Conservation (phyloP, 2,797 vertebrate species). For the Anabacerthia variegaticeps region DNA sequence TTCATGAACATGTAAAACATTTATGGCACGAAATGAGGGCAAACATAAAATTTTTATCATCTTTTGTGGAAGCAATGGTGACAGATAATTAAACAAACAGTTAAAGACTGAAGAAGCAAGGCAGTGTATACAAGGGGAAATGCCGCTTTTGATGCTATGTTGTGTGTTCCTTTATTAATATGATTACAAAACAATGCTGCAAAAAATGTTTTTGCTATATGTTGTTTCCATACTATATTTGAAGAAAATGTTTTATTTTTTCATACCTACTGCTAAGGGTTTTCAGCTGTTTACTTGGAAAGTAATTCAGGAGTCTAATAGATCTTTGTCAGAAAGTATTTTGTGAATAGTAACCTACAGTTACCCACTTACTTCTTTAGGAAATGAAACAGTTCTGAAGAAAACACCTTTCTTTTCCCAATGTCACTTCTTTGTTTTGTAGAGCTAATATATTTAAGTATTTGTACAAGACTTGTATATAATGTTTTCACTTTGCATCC, state of each 20-base stretch:
- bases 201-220: background rate
- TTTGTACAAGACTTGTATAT: background rate
- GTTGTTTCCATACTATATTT: background rate
- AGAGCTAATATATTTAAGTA: background rate
- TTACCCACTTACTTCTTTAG: background rate
- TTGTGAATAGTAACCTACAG: background rate
- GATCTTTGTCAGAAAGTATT: background rate
- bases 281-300: background rate
- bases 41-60: background rate
- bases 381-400: background rate
- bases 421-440: background rate
- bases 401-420: background rate
- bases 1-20: slow-evolving; percentile 7
- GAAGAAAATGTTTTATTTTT: background rate
- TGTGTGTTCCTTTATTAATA: background rate
- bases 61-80: background rate
- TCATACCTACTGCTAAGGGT: background rate
- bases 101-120: background rate
- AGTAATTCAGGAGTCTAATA: background rate
- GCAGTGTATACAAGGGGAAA: background rate
- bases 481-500: background rate
- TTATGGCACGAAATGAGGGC: background rate
- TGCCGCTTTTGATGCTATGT: background rate
- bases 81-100: background rate
- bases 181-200: background rate